Percentiles rank a stretch among this genome's conserved stretches.
Conservation (phyloP, 1,140 invertebrate species). For the Hetaerina americana region DNA sequence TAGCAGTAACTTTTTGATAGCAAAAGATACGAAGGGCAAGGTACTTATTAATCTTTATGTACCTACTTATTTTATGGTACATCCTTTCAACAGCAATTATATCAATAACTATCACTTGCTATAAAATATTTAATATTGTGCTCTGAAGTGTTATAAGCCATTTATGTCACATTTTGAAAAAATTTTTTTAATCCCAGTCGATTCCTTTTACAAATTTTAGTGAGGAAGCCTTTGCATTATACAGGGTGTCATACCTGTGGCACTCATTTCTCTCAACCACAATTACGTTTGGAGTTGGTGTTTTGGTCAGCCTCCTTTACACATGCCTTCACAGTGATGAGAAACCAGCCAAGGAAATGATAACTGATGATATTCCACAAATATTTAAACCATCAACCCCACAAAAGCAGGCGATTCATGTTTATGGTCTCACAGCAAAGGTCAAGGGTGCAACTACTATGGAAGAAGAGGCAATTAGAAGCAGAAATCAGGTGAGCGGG, state of each 20-base stretch:
- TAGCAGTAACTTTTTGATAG: too few relatives aligned
- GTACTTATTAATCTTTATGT: slow-evolving; percentile 25
- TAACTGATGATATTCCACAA: neutral
- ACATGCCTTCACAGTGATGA: neutral
- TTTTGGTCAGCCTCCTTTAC: slow-evolving; percentile 6
- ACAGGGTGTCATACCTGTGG: slow-evolving; percentile 55
- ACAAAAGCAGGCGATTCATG: neutral
- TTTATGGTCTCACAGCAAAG: neutral
- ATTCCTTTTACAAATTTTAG: too few relatives aligned
- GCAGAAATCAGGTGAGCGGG: neutral
- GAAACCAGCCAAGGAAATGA: neutral
- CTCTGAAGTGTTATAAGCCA: slow-evolving; percentile 25
- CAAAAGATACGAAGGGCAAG: too few relatives aligned
- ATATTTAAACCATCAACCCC: neutral
- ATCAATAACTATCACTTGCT: slow-evolving; percentile 3
- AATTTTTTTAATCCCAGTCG: neutral
- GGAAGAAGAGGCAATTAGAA: neutral
- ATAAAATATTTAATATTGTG: slow-evolving; percentile 6
- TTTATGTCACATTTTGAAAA: neutral
- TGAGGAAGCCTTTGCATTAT: slow-evolving; percentile 39
- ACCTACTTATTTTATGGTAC: slow-evolving; percentile 17
- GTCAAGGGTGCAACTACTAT: neutral
- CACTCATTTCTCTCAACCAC: slow-evolving; percentile 46
- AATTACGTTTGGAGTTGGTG: slow-evolving; percentile 43
- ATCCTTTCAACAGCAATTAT: slow-evolving; percentile 18